Conservation (phyloP, 2,113 vertebrate species). For the Gnathonemus echidnorhynchus region DNA sequence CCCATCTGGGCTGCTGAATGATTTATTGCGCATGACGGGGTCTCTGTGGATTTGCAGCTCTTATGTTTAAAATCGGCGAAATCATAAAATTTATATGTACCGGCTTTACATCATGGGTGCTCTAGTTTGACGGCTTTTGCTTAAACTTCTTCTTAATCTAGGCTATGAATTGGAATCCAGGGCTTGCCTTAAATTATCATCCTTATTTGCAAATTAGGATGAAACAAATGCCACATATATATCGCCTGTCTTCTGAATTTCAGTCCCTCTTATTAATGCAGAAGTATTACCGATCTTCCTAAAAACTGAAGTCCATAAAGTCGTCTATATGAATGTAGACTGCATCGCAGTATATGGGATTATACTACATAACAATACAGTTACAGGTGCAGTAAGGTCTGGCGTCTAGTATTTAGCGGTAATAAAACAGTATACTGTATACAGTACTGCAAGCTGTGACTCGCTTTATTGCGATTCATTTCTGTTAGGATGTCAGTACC, state of each 20-base stretch:
- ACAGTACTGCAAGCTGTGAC: neutral
- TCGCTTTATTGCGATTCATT: neutral
- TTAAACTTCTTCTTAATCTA: neutral
- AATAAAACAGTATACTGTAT: neutral
- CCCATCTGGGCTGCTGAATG: neutral
- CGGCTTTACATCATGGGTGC: neutral
- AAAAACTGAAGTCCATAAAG: neutral
- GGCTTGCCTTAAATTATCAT: neutral
- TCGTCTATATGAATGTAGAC: neutral
- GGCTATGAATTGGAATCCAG: neutral
- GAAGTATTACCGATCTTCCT: neutral
- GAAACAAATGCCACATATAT: neutral
- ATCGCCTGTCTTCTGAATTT: neutral
- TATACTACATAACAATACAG: neutral
- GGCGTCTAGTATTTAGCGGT: neutral
- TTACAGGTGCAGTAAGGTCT: neutral
- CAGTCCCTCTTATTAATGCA: neutral
- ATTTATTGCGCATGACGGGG: conserved; percentile 17
- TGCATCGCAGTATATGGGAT: neutral
- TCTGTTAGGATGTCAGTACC: neutral
- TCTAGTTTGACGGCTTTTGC: neutral
- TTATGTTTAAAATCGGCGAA: neutral
- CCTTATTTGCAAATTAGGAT: neutral
- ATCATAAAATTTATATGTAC: neutral
- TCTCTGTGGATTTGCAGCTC: neutral